phyloP scores from a whole-genome alignment of 2,797 vertebrate species.

The Gila robusta region DNA sequence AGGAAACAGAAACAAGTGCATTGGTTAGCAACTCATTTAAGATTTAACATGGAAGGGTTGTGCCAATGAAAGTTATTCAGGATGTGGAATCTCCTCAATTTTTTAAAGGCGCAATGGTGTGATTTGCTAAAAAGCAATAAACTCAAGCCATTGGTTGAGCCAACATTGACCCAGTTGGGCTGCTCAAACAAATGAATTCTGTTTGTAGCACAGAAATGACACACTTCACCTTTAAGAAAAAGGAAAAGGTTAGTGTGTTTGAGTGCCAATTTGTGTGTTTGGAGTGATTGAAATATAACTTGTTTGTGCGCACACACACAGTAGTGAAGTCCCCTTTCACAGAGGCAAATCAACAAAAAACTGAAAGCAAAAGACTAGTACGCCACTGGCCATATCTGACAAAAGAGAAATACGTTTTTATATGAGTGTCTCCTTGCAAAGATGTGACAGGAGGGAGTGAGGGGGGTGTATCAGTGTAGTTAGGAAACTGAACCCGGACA shows the following conservation, averaged over 20 bases:
- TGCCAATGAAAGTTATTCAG: not conserved
- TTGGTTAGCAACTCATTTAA: slow-evolving; percentile 29
- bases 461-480: slow-evolving; percentile 45
- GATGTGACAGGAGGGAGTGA: slow-evolving; percentile 32
- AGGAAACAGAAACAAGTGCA: slow-evolving; percentile 51
- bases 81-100: not conserved
- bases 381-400: not conserved
- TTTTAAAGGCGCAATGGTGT: not conserved
- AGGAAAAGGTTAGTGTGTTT: not conserved
- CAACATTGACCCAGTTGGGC: not conserved
- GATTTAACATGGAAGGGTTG: not conserved
- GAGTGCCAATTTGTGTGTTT: slow-evolving; percentile 1
- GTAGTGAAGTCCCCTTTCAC: not conserved
- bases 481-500: slow-evolving; percentile 63
- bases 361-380: not conserved
- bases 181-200: not conserved
- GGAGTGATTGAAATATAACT: not conserved
- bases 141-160: not conserved
- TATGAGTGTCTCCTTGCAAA: not conserved
- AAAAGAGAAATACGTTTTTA: not conserved
- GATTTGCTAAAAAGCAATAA: not conserved
- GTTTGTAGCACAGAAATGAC: slow-evolving; percentile 1
- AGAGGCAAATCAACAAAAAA: not conserved
- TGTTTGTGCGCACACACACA: not conserved
- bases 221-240: slow-evolving; percentile 11